These are phyloP conservation scores for Sarotherodon lohbergeri DNA, from an alignment of 2,113 vertebrate species.

Conservation along the genomic window DNA sequence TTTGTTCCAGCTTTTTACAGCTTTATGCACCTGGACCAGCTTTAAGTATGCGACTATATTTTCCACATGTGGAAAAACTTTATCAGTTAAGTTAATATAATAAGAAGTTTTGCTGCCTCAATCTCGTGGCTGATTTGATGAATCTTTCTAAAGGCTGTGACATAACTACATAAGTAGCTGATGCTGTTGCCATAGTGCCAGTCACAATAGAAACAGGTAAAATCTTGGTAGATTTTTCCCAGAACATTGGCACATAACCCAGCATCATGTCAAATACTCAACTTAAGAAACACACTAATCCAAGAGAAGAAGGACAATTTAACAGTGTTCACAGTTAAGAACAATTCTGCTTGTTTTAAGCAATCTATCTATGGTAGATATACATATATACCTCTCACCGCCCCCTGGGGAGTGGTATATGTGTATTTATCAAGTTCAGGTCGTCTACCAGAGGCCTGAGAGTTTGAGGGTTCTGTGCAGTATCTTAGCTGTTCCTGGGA, in stretches of 20 bases:
- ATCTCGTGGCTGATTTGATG: background rate
- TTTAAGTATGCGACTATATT: background rate
- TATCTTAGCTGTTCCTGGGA: background rate
- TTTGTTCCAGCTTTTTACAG: background rate
- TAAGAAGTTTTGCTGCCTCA: background rate
- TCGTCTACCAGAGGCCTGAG: background rate
- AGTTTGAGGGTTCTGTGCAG: background rate
- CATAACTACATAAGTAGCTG: background rate
- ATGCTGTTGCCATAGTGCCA: background rate
- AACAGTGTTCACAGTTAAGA: background rate
- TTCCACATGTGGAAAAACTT: background rate
- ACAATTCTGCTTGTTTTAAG: background rate
- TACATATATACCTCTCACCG: accelerated
- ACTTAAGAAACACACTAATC: background rate
- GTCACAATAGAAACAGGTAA: background rate
- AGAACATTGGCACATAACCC: background rate
- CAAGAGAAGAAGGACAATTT: background rate
- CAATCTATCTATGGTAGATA: background rate
- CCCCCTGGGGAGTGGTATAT: background rate
- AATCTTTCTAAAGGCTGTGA: background rate
- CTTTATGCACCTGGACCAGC: background rate
- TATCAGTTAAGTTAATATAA: background rate
- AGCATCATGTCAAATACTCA: background rate
- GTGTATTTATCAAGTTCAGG: background rate
- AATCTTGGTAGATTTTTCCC: background rate